Evolutionary conservation across 2,797 vertebrate genomes (phyloP), one percentile per base, ranked within the genome.

Genomic region (Furcifer pardalis): DNA sequence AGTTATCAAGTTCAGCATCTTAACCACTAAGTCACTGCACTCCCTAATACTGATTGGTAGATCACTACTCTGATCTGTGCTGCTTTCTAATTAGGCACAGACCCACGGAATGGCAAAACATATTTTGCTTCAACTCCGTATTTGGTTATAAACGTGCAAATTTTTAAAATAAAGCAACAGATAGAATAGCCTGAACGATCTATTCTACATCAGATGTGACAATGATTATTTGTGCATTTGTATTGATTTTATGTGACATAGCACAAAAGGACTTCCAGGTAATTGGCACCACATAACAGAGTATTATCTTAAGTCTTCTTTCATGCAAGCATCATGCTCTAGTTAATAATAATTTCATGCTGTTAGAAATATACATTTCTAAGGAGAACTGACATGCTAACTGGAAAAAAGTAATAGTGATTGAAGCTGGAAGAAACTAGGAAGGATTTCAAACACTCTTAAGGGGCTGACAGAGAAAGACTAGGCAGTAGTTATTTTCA

Each of bases 311-410:
- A 73, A 42, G 49, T 77, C 76, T 52, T 7, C 84, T 85, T 91
- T 59, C 59, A 84, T 2, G 15, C 94, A 91, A 91, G 91, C 91
- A 89, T 77, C 92, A 90, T 92, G 94, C 95, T 77, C n/a, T 40
- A 56, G 88, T 60, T 90, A 46, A 86, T 87, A 92, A 94, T 94
- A 91, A 92, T 89, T 91, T 85, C 96, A 94, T 93, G 95, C 96
- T 91, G 93, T 96, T 95, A 94, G 87, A 92, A 88, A 88, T 86
- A 79, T 84, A 84, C 94, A 86, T 66, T 89, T 90, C 90, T 92
- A 93, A 96, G 91, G 83, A 84, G 89, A 62, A 92, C 93, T 92
- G 94, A 92, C 95, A 96, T 97, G 97, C 97, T 96, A 94, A 94
- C 91, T 93, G 83, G 86, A 87, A 93, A 93, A 89, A 93, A 93